phyloP scores from a whole-genome alignment of 1,140 invertebrate genomes.

The Trypoxylus dichotomus region DNA sequence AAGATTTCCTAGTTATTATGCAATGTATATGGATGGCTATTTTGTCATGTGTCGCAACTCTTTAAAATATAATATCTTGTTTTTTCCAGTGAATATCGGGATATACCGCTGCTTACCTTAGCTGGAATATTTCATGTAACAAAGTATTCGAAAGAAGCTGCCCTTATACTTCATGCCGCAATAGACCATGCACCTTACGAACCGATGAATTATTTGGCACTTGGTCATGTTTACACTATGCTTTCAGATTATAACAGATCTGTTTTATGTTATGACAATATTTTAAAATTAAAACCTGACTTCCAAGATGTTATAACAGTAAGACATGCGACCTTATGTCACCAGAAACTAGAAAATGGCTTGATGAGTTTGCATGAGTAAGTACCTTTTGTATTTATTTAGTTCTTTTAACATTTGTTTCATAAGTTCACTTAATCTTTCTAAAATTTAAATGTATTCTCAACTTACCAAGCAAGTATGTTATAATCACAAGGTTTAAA shows the following conservation, averaged over 20 bases:
- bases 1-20: no score
- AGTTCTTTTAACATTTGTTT: no score
- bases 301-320: slow-evolving; percentile 59
- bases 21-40: neutral
- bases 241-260: slow-evolving; percentile 67
- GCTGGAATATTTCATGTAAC: slow-evolving; percentile 81
- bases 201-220: slow-evolving; percentile 74
- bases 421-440: no score
- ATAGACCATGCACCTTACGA: slow-evolving; percentile 75
- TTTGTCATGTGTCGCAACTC: no score
- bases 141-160: slow-evolving; percentile 74
- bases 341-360: slow-evolving; percentile 67
- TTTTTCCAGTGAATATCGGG: slow-evolving; percentile 67
- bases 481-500: no score
- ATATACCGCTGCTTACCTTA: slow-evolving; percentile 78
- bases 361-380: slow-evolving; percentile 69
- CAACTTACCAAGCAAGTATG: no score
- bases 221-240: slow-evolving; percentile 77
- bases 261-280: slow-evolving; percentile 69
- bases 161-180: slow-evolving; percentile 76
- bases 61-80: neutral
- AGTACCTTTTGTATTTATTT: slow-evolving; percentile 49
- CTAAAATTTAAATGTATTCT: no score
- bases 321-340: slow-evolving; percentile 71
- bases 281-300: slow-evolving; percentile 61